Percentiles rank a stretch among this genome's conserved stretches.
phyloP scores from a whole-genome alignment of 2,113 vertebrate species.

The Melanerpes aurifrons region DNA sequence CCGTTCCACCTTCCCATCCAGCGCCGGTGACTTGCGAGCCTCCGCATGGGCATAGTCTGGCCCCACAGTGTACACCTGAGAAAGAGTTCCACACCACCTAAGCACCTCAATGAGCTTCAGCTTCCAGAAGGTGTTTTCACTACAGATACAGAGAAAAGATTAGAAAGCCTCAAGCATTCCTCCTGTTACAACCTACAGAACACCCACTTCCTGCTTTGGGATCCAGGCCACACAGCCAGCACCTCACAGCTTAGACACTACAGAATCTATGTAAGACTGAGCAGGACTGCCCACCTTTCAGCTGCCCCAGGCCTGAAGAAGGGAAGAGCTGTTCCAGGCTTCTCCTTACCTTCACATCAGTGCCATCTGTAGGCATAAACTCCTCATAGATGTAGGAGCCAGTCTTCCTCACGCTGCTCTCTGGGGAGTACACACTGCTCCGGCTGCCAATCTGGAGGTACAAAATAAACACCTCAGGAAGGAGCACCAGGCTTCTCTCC shows the following conservation, averaged over 20 bases:
- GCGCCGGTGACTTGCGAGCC: conserved; percentile 94
- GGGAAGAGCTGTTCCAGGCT: background rate
- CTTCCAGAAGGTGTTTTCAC: background rate
- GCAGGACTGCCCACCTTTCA: background rate
- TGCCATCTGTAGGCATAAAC: conserved; percentile 98
- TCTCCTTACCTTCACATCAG: conserved; percentile 92
- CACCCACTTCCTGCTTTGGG: rapidly evolving
- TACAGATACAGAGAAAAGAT: background rate
- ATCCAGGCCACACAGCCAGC: background rate
- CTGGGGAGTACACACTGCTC: conserved; percentile 97
- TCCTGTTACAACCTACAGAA: background rate
- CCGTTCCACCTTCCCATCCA: conserved; percentile 97
- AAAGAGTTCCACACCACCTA: background rate
- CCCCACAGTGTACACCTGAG: conserved; percentile 96
- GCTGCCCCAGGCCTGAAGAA: background rate
- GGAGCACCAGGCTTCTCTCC: background rate
- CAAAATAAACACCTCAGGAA: background rate
- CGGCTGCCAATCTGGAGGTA: conserved; percentile 92
- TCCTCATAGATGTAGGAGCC: conserved; percentile 99
- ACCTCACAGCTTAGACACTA: background rate
- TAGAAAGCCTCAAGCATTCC: background rate
- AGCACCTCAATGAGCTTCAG: background rate
- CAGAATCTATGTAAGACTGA: background rate
- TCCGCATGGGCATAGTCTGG: conserved; percentile 97
- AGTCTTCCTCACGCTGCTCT: conserved; percentile 97